A percentile compares a stretch with the other conserved stretches of the same genome.
These are phyloP conservation scores for Urechis unicinctus DNA, from an alignment of 2,888 invertebrate genomes.

Conservation along the genomic window DNA sequence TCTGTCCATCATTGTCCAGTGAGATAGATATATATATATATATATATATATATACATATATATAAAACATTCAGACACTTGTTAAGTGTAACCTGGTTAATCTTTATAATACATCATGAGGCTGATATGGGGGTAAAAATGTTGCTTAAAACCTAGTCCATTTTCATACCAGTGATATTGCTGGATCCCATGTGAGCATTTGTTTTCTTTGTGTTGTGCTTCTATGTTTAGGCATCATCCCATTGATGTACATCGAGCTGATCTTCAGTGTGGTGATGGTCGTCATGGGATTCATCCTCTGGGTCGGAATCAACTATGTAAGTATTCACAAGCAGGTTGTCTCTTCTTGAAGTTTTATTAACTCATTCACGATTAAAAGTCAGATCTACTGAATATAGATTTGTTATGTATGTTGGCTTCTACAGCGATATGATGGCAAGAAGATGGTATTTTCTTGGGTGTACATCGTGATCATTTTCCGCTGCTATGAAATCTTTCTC, in stretches of 20 bases:
- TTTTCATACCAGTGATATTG: too few relatives aligned
- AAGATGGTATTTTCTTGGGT: slow-evolving; percentile 16
- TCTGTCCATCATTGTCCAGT: too few relatives aligned
- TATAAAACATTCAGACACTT: too few relatives aligned
- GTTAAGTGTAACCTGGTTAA: too few relatives aligned
- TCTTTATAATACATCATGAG: too few relatives aligned
- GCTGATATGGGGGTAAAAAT: too few relatives aligned
- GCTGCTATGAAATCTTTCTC: slow-evolving; percentile 17
- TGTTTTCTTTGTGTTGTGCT: background rate
- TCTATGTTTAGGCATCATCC: slow-evolving; percentile 18
- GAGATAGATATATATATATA: too few relatives aligned
- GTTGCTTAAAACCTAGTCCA: too few relatives aligned
- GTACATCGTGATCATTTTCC: slow-evolving; percentile 6
- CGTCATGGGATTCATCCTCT: slow-evolving; percentile 13
- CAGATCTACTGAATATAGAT: background rate
- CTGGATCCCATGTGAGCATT: background rate
- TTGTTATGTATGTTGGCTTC: background rate
- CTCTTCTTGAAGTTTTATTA: background rate
- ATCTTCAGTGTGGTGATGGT: slow-evolving; percentile 13
- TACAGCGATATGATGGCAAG: slow-evolving; percentile 18
- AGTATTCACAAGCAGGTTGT: slow-evolving; percentile 1
- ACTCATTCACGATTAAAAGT: background rate
- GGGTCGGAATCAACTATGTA: slow-evolving; percentile 22
- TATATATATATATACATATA: too few relatives aligned
- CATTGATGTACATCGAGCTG: slow-evolving; percentile 22